Evolutionary conservation across 2,888 invertebrate species (phyloP), one percentile per base, ranked within the genome.

Genomic region (Drosophila austrosaltans): DNA sequence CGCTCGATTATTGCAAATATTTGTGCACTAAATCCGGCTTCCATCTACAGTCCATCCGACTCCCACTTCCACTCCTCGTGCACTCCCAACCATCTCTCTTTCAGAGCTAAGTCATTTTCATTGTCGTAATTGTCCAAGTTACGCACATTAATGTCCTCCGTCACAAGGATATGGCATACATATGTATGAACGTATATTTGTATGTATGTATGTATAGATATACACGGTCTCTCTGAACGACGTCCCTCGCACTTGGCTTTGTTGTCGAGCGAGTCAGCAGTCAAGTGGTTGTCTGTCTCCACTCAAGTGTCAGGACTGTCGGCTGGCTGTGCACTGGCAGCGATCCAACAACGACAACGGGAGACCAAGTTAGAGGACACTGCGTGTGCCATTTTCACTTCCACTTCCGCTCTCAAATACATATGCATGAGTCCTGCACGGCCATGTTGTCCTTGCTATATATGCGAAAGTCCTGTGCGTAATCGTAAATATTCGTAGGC

Each of bases 251-350:
- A 25, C 48, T 48, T 54, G 60, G 36, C 63, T 62, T 75, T 75
- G 72, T 77, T 75, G 69, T 66, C 63, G 56, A 36, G 69, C 72
- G 66, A 75, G 77, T 77, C 82, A 74, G 66, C 72, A 75, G 81
- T 87, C 87, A 83, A 87, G 87, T 82, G 82, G 76, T 74, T 84
- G 84, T 87, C 85, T 74, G 85, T 81, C 82, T 84, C 85, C 82
- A 73, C 80, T 87, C 78, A 83, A 87, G 87, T 87, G 83, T 83
- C 87, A 73, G 75, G 53, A 57, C 25, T 66, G 79, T 78, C 64
- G 73, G 68, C 63, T 39, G 39, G 44, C 42, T 61, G 30, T 16
- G 44, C 60, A 48, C 75, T 76, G 78, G 65, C 83, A 69, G 68
- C 60, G 71, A 66, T 78, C 76, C 83, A 78, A 76, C 72, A 67